A percentile compares a stretch with the other conserved stretches of the same genome.
Evolutionary conservation across 2,888 invertebrate genomes (phyloP).

Genomic region (Drosophila cognata): DNA sequence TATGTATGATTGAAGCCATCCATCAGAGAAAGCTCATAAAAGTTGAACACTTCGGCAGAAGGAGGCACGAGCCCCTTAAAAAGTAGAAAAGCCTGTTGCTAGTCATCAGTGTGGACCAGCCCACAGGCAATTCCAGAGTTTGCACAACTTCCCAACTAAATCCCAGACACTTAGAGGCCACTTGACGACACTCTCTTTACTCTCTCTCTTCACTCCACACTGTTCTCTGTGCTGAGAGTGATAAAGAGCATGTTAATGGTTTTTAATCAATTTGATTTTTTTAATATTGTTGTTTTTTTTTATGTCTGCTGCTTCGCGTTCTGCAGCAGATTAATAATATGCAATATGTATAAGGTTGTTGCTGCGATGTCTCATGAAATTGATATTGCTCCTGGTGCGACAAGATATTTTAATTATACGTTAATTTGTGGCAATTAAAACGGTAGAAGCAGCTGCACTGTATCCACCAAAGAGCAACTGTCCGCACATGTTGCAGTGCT

Average conservation of each 20-base stretch:
- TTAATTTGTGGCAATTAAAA: constrained; percentile 76
- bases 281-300: constrained; percentile 3
- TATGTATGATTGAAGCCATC: constrained; percentile 42
- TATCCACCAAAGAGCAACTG: constrained; percentile 11
- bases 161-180: constrained; percentile 8
- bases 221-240: constrained; percentile 65
- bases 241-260: constrained; percentile 77
- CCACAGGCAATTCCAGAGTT: constrained; percentile 31
- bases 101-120: constrained; percentile 7
- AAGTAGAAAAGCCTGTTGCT: constrained; percentile 4
- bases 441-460: constrained; percentile 50
- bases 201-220: not conserved
- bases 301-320: not conserved
- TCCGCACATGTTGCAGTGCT: constrained; percentile 31
- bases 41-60: constrained; percentile 55
- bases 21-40: constrained; percentile 63
- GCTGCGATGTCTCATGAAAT: constrained; percentile 34
- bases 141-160: constrained; percentile 28
- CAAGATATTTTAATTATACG: constrained; percentile 72
- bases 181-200: constrained; percentile 36
- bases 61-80: constrained; percentile 1
- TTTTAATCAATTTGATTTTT: constrained; percentile 76
- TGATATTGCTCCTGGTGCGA: constrained; percentile 51
- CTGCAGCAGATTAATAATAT: constrained; percentile 57
- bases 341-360: constrained; percentile 24